Percentiles rank a stretch among this genome's conserved stretches.
Evolutionary conservation across 1,140 invertebrate species (phyloP).

Genomic region (Drosophila fuyamai): DNA sequence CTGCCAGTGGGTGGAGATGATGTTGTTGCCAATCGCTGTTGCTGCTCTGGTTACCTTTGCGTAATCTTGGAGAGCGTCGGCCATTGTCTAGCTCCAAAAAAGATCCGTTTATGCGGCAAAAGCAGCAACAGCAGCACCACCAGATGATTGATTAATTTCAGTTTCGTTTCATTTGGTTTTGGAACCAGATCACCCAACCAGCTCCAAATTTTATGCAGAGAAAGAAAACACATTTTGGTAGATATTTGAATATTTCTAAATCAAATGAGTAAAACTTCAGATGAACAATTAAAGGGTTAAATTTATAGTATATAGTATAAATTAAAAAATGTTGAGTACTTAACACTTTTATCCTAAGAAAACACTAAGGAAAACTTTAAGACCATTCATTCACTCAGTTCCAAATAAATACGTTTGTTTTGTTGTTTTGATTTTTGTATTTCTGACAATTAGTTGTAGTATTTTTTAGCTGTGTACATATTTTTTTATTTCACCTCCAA

Average conservation of each 20-base stretch:
- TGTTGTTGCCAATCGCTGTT: conserved; percentile 26
- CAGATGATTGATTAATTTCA: conserved; percentile 84
- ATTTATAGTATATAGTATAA: too few relatives aligned
- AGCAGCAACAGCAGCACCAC: conserved; percentile 14
- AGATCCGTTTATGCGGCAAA: conserved; percentile 73
- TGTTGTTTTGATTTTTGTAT: neutral
- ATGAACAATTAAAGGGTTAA: too few relatives aligned
- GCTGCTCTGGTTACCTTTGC: conserved; percentile 62
- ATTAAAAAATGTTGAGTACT: too few relatives aligned
- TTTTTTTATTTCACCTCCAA: neutral
- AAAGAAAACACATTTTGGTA: neutral
- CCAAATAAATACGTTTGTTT: too few relatives aligned
- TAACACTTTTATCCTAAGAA: too few relatives aligned
- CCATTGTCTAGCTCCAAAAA: conserved; percentile 59
- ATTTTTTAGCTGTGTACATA: conserved; percentile 1
- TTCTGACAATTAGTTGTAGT: neutral
- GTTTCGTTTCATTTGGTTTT: conserved; percentile 74
- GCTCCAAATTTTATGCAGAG: conserved; percentile 15
- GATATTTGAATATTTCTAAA: neutral
- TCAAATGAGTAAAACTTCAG: too few relatives aligned
- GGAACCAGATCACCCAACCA: conserved; percentile 59
- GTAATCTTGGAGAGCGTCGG: conserved; percentile 63
- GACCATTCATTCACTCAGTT: too few relatives aligned
- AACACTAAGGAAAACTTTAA: too few relatives aligned
- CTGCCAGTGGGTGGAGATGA: conserved; percentile 52